Evolutionary conservation across 2,888 invertebrate species (phyloP).

Genomic region (Nomada lathburiana): DNA sequence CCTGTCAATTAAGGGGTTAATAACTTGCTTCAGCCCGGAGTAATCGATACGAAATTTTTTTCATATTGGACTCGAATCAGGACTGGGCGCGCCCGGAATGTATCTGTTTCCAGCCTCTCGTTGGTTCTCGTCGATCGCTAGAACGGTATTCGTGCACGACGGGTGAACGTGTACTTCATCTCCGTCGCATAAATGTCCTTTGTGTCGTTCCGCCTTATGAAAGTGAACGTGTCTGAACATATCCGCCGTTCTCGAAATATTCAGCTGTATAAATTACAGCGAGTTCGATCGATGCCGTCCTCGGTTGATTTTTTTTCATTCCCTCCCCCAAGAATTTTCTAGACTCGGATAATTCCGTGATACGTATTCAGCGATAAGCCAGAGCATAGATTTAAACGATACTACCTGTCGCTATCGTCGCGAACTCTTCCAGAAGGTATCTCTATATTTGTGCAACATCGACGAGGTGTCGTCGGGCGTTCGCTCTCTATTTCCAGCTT

Average conservation of each 20-base stretch:
- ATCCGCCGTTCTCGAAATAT: neutral
- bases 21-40: constrained; percentile 24
- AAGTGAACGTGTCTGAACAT: constrained; percentile 41
- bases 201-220: constrained; percentile 43
- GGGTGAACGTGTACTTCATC: constrained; percentile 43
- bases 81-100: constrained; percentile 46
- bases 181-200: constrained; percentile 45
- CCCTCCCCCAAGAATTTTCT: constrained; percentile 24
- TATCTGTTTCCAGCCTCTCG: constrained; percentile 32
- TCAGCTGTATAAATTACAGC: constrained; percentile 6
- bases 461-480: constrained; percentile 29
- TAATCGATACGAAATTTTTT: constrained; percentile 48
- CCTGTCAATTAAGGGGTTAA: constrained; percentile 43
- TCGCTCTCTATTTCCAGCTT: constrained; percentile 51
- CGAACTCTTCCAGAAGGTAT: neutral
- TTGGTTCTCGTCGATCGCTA: constrained; percentile 21
- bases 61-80: constrained; percentile 5
- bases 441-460: constrained; percentile 46
- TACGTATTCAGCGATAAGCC: constrained; percentile 49
- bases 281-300: neutral
- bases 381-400: constrained; percentile 7
- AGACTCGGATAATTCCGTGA: constrained; percentile 36
- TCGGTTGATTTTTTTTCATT: too few species aligned
- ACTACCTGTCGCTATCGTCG: neutral
- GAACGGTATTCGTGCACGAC: constrained; percentile 22